These are phyloP conservation scores for Cosmia trapezina DNA, from an alignment of 2,888 invertebrate species.

Conservation along the genomic window DNA sequence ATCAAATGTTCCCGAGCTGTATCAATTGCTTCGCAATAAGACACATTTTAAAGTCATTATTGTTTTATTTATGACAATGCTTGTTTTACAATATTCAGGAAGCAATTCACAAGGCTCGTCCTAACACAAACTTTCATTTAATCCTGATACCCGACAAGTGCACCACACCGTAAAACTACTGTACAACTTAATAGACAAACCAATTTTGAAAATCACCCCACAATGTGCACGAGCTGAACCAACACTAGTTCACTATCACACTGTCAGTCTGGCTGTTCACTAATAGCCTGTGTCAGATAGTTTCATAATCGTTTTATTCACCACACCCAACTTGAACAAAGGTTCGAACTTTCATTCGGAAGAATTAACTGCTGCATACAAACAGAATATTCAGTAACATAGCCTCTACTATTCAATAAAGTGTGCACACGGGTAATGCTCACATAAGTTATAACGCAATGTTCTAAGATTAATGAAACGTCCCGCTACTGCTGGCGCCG, in stretches of 20 bases:
- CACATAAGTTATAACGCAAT: background rate
- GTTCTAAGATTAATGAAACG: background rate
- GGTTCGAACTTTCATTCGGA: background rate
- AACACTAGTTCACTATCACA: background rate
- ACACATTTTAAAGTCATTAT: background rate
- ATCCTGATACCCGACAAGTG: constrained; percentile 34
- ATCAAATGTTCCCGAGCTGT: constrained; percentile 15
- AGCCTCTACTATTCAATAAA: background rate
- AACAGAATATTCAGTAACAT: background rate
- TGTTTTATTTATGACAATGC: background rate
- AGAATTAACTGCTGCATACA: background rate
- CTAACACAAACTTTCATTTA: background rate
- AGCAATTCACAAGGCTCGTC: constrained; percentile 48
- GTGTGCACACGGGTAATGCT: background rate
- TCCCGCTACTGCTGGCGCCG: background rate
- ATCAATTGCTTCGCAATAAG: constrained; percentile 15
- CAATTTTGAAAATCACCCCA: constrained; percentile 53
- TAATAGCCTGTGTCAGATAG: background rate
- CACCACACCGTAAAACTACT: constrained; percentile 56
- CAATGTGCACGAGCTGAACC: constrained; percentile 18
- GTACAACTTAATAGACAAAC: constrained; percentile 44
- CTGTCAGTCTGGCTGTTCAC: background rate
- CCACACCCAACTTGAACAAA: background rate
- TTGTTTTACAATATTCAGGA: background rate
- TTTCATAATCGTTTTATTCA: background rate